phyloP scores from a whole-genome alignment of 2,113 vertebrate genomes.

The Picathartes gymnocephalus region DNA sequence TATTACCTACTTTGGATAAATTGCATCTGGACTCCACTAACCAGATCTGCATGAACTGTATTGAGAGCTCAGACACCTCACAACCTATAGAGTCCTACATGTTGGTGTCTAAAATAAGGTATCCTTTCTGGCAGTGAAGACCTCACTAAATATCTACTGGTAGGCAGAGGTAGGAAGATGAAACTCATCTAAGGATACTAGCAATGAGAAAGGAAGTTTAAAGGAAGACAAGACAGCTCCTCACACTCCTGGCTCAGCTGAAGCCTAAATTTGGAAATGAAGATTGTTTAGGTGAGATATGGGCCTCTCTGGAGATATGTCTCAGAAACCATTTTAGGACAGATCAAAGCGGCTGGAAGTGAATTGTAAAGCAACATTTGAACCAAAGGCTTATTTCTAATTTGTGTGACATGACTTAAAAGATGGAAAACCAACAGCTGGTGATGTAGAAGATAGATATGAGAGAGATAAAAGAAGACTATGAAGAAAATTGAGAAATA shows the following conservation, averaged over 20 bases:
- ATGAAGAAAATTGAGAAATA: not conserved
- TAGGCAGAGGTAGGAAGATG: not conserved
- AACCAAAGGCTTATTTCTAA: not conserved
- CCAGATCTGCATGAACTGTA: not conserved
- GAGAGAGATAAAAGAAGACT: not conserved
- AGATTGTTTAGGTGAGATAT: not conserved
- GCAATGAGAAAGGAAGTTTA: not conserved
- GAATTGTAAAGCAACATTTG: not conserved
- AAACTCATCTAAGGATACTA: not conserved
- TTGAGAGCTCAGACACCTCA: not conserved
- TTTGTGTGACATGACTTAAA: not conserved
- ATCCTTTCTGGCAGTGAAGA: not conserved
- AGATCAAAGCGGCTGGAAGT: not conserved
- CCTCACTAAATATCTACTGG: not conserved
- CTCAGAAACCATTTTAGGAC: not conserved
- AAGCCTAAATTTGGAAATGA: not conserved
- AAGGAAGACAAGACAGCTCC: not conserved
- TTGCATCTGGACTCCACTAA: not conserved
- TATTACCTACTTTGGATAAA: not conserved
- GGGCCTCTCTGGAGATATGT: not conserved
- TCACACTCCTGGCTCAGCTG: not conserved
- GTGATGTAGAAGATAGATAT: not conserved
- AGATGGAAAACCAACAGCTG: not conserved
- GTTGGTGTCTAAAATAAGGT: not conserved
- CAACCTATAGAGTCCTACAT: not conserved